phyloP scores from a whole-genome alignment of 2,113 vertebrate species.

The Lycaon pictus region DNA sequence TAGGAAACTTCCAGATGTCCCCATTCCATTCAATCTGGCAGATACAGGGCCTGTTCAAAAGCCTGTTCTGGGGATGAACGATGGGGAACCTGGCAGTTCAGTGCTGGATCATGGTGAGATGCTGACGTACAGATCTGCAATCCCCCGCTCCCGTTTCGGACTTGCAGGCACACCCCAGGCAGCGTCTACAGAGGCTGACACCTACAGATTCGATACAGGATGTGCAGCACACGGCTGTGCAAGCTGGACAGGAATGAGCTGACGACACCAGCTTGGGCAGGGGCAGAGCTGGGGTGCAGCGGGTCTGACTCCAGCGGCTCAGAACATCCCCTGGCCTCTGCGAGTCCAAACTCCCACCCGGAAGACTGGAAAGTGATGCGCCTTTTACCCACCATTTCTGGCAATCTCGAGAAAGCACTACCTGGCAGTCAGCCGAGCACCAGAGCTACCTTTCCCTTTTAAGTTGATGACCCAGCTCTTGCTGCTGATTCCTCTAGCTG shows the following conservation, averaged over 20 bases:
- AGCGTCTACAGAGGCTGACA: too few relatives aligned
- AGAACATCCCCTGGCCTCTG: neutral
- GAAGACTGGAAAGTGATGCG: neutral
- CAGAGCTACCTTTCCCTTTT: neutral
- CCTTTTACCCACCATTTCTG: neutral
- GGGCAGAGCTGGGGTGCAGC: neutral
- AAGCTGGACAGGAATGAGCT: neutral
- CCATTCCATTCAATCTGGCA: neutral
- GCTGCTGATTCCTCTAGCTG: neutral
- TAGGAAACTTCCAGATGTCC: neutral
- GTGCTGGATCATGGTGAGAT: neutral
- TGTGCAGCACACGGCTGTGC: too few relatives aligned
- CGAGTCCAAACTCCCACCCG: rapidly evolving
- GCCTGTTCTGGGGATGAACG: neutral
- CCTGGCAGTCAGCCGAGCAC: too few relatives aligned
- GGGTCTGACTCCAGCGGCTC: neutral
- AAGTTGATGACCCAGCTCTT: neutral
- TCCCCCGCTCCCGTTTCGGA: neutral
- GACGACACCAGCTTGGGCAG: neutral
- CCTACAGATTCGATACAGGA: neutral
- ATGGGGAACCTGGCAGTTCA: neutral
- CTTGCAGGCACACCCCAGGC: neutral
- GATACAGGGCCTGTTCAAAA: neutral
- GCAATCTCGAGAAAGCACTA: neutral
- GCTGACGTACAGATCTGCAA: rapidly evolving